Evolutionary conservation across 2,113 vertebrate genomes (phyloP).

Genomic region (Orycteropus afer): DNA sequence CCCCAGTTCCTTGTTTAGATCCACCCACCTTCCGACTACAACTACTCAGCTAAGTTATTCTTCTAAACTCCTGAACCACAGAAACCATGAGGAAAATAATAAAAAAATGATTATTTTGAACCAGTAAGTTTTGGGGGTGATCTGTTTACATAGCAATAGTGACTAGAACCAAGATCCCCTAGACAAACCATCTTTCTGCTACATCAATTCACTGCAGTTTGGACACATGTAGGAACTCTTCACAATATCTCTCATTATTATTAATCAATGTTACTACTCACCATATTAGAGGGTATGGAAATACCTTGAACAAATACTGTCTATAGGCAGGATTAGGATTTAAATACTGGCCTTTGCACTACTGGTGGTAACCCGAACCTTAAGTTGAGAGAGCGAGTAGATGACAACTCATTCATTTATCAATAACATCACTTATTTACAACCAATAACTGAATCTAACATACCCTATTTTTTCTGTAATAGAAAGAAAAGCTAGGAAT

Average conservation of each 20-base stretch:
- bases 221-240: neutral
- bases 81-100: neutral
- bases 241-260: neutral
- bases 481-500: slow-evolving; percentile 4
- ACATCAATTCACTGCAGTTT: neutral
- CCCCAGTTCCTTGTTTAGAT: neutral
- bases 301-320: neutral
- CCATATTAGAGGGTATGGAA: neutral
- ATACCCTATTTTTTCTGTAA: neutral
- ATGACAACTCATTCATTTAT: neutral
- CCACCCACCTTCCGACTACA: neutral
- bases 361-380: neutral
- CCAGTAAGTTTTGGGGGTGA: neutral
- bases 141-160: neutral
- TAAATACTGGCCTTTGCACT: neutral
- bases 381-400: neutral
- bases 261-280: neutral
- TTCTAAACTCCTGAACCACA: neutral
- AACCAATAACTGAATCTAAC: neutral
- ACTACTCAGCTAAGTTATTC: neutral
- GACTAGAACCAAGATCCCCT: neutral
- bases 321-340: neutral
- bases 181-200: neutral
- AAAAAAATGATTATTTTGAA: neutral
- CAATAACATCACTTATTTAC: neutral